These are phyloP conservation scores for Streptopelia turtur DNA, from an alignment of 2,797 vertebrate species.

Conservation along the genomic window DNA sequence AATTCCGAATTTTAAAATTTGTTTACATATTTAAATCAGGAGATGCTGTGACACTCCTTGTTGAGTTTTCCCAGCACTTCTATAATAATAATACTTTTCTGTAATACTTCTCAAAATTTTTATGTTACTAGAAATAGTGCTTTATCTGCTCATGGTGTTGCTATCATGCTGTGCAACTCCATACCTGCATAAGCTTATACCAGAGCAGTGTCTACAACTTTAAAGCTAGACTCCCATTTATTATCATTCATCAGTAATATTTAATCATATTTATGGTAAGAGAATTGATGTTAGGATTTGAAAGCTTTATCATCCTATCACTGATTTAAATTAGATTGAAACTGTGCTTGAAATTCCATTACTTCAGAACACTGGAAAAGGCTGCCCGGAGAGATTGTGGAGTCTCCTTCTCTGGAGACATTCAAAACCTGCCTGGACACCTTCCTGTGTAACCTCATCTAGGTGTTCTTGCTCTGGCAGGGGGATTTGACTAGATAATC, in stretches of 20 bases:
- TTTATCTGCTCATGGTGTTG: background rate
- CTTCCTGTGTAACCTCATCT: too few species aligned
- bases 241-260: background rate
- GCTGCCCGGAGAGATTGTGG: too few species aligned
- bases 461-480: too few species aligned
- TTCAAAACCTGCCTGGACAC: too few species aligned
- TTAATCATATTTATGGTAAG: background rate
- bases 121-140: background rate
- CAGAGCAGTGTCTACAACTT: background rate
- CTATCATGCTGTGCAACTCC: background rate
- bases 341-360: too few species aligned
- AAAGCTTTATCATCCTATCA: background rate
- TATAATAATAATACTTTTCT: background rate
- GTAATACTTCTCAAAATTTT: background rate
- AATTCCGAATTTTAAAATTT: background rate
- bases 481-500: too few species aligned
- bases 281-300: background rate
- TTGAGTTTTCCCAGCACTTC: background rate
- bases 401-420: too few species aligned
- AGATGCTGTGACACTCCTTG: background rate
- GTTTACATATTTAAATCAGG: background rate
- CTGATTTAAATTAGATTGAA: too few species aligned
- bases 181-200: background rate
- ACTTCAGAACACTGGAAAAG: too few species aligned
- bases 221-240: background rate